Evolutionary conservation across 92 coral and sea anemone species (phyloP), one percentile per base, ranked within the genome.

Genomic region (Heliopora coerulea): DNA sequence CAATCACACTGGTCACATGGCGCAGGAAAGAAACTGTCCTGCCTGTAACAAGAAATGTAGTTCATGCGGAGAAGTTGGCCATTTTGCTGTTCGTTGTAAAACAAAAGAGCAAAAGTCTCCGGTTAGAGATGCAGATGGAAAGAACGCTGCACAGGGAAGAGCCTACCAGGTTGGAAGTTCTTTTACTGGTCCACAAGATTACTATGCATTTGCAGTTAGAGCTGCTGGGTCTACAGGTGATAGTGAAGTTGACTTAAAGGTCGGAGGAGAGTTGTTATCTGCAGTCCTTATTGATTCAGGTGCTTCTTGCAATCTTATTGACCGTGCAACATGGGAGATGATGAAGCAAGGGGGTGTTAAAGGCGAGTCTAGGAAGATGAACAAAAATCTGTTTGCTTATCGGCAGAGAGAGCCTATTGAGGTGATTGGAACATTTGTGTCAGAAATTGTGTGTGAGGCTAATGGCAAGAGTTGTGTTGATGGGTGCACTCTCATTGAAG

Each of bases 201-300:
- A 56, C 21, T 79, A 34, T 59, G 72, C 79, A 14, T 69, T 59
- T 66, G 23, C 25, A 15, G 57, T 68, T 21, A 19, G 65, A 57
- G 24, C 49, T 48, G 69, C 17, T 3, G 62, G 24, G 3, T 34
- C 23, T 6, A 34, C 50, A 3, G 29, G 40, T 41, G 25, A 27
- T 10, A 50, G 78, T n/a, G 15, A 54, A 19, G 39, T 70, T 27
- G 17, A 65, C 26, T 27, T 78, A 40, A 64, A 41, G 33, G 67
- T 78, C 10, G 82, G 82, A 62, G 72, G 62, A 62, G 62, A 27
- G 17, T 62, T 46, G 24, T 15, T 77, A 18, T n/a, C 30, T 1
- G 35, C 52, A 27, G 82, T 65, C 39, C 39, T 78, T 54, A 67
- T 78, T 65, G 83, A 78, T 48, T 68, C 78, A 19, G 83, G 78